Evolutionary conservation across 2,797 vertebrate species (phyloP).

Genomic region (Mareca penelope): DNA sequence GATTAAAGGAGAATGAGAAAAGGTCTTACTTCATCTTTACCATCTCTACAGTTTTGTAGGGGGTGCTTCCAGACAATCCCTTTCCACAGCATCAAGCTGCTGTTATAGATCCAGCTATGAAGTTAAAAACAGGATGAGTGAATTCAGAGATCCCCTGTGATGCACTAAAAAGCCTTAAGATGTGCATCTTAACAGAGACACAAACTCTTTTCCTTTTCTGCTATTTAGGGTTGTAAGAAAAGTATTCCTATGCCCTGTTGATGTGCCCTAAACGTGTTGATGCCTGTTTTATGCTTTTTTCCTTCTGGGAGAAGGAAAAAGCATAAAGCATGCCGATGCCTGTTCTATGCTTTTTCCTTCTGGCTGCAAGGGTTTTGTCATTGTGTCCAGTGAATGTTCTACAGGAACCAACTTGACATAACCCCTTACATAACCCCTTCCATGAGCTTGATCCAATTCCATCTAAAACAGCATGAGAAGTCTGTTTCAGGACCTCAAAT

Average conservation of each 20-base stretch:
- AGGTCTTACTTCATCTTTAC: neutral
- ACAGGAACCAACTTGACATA: fast-evolving
- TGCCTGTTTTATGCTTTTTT: neutral
- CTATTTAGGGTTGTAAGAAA: neutral
- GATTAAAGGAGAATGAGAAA: neutral
- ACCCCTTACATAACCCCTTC: neutral
- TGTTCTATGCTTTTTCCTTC: neutral
- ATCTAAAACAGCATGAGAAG: neutral
- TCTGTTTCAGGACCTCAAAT: neutral
- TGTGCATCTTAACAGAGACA: neutral
- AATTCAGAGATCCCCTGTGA: neutral
- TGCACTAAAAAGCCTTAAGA: neutral
- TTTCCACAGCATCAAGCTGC: neutral
- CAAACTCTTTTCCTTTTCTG: neutral
- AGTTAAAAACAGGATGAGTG: neutral
- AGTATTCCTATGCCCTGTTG: neutral
- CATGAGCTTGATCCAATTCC: neutral
- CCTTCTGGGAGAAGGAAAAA: neutral
- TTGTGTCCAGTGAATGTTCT: neutral
- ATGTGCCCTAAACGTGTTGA: neutral
- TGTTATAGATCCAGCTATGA: neutral
- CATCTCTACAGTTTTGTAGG: neutral
- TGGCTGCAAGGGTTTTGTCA: neutral
- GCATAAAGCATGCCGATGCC: neutral
- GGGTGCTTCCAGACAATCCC: fast-evolving